Conservation (phyloP, 2,113 vertebrate species). For the Amblyornis subalaris region DNA sequence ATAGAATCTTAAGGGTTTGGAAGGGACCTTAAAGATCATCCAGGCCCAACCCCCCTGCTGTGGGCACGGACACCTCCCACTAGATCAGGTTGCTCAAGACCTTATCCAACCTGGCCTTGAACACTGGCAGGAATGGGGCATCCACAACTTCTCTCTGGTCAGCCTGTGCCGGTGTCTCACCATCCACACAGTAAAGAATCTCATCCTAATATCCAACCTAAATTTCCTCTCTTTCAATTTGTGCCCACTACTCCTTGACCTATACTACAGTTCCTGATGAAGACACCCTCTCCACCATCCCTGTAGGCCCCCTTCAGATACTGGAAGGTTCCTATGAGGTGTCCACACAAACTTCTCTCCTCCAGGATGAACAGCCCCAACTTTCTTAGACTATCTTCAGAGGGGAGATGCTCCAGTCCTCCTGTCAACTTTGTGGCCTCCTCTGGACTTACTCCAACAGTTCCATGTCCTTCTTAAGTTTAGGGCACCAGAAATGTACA, state of each 20-base stretch:
- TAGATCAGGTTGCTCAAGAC: neutral
- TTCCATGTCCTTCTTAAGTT: neutral
- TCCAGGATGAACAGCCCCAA: neutral
- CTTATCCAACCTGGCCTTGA: neutral
- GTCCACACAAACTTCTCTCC: neutral
- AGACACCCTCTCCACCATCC: neutral
- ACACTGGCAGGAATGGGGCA: no score
- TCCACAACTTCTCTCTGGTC: neutral
- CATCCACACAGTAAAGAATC: neutral
- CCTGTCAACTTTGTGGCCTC: neutral
- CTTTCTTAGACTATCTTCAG: neutral
- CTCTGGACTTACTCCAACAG: neutral
- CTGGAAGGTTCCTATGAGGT: neutral
- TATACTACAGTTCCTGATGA: neutral
- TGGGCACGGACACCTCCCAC: neutral
- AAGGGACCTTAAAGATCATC: neutral
- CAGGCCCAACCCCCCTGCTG: accelerated
- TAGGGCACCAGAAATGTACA: neutral
- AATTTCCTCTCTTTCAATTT: neutral
- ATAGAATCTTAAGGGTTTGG: neutral
- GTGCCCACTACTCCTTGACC: neutral
- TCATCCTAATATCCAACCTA: neutral
- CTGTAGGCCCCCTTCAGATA: neutral
- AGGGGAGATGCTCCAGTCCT: neutral
- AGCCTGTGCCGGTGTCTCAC: neutral